Base-by-base conservation (phyloP, 92 coral and sea anemone species). In the Galaxea fascicularis region DNA sequence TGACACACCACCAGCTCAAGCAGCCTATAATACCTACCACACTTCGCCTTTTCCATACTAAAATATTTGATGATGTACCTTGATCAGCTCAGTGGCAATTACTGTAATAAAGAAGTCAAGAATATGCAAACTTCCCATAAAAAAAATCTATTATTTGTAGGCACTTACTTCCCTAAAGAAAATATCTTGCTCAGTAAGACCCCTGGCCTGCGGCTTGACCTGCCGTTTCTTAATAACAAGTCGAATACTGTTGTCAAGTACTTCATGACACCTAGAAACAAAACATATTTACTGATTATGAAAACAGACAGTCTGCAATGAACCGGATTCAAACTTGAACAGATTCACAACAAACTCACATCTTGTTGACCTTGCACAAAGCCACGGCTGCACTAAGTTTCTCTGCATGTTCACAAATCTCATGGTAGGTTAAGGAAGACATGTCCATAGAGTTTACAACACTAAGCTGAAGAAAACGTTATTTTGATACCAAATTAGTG, bases 341-440 rank as follows among this genome's bases (percentile, higher is more conserved):
- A 35, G 41, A 35, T 35, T 35, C 3, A 10, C 10, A 8, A 8
- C 9, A 60, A 18, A 76, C 98, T 92, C 73, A 96, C 99, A 63
- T 87, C 72, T 96, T 95, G 41, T 90, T 90, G 58, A 84, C 80
- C 31, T 93, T 83, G 84, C 98, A 90, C 60, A 96, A 67, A 1
- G 98, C 97, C 24, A 91, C 87, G 60, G 99, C 95, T 25, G 98
- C 98, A 82, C 81, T 88, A 45, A 96, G 87, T 85, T 96, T 94
- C 74, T 96, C 99, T 0, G 98, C 98, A 79, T 93, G 98, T 87
- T 91, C 95, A 86, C 99, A 96, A 45, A 96, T 67, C 41, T 91
- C 68, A 87, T 91, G 91, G 59, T 95, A 91, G 12, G 99, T 94
- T 26, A 92, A 91, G 27, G 91, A 86, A 3, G 89, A 77, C 60